Percentiles rank a stretch among this genome's conserved stretches.
These are phyloP conservation scores for Leptosomus discolor DNA, from an alignment of 2,113 vertebrate species.

Conservation along the genomic window DNA sequence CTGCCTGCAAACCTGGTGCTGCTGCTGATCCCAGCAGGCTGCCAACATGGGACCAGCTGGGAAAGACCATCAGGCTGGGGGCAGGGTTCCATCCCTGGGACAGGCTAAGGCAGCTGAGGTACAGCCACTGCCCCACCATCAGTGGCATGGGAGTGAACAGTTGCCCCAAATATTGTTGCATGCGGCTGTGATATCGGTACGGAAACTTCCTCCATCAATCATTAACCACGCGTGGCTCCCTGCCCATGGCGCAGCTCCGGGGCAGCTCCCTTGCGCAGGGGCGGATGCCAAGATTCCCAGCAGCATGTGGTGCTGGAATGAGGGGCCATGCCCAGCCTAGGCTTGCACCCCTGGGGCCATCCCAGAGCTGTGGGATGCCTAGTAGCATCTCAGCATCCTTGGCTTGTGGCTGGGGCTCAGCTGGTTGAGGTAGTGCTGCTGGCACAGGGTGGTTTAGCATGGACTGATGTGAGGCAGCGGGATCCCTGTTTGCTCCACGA, in stretches of 20 bases:
- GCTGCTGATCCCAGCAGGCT: accelerated
- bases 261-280: neutral
- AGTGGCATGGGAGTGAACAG: neutral
- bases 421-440: accelerated
- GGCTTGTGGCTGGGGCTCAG: neutral
- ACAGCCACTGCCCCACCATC: accelerated
- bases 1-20: neutral
- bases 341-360: neutral
- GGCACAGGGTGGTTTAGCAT: neutral
- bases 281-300: accelerated
- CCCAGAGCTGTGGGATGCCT: neutral
- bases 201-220: neutral
- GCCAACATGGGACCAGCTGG: accelerated
- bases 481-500: neutral
- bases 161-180: neutral
- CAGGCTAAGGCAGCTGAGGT: neutral
- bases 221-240: neutral
- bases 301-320: accelerated
- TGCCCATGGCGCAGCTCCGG: accelerated
- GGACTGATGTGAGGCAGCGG: neutral
- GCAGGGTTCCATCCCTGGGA: neutral
- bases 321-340: accelerated
- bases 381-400: neutral
- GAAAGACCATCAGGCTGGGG: neutral
- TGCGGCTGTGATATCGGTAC: accelerated